phyloP scores from a whole-genome alignment of 2,888 invertebrate genomes.

The Oscheius sp. region DNA sequence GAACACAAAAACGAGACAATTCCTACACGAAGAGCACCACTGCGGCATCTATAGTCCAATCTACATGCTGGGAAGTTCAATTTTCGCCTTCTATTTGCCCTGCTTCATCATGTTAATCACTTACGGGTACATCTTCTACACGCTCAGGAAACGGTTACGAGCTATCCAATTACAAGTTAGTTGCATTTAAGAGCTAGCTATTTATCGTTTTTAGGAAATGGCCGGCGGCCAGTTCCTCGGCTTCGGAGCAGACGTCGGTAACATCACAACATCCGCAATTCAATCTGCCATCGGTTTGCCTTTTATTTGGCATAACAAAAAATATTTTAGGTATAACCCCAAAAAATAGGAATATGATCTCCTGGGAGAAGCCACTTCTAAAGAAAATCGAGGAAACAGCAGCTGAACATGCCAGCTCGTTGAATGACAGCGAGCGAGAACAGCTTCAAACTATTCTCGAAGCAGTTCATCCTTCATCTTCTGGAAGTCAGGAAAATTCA shows the following conservation, averaged over 20 bases:
- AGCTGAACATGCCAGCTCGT: conserved; percentile 67
- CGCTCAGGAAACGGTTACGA: conserved; percentile 70
- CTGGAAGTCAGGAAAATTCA: conserved; percentile 64
- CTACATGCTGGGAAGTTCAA: conserved; percentile 68
- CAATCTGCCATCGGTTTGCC: conserved; percentile 64
- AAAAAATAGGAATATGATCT: conserved; percentile 69
- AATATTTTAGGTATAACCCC: conserved; percentile 58
- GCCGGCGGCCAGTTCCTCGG: conserved; percentile 69
- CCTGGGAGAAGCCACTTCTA: conserved; percentile 69
- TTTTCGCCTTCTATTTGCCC: conserved; percentile 73
- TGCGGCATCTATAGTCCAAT: conserved; percentile 68
- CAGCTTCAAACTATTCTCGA: conserved; percentile 56
- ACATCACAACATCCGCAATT: conserved; percentile 68
- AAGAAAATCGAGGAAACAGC: conserved; percentile 69
- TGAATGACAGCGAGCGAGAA: conserved; percentile 68
- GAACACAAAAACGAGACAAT: conserved; percentile 58
- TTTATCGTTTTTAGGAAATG: conserved; percentile 57
- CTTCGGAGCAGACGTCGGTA: conserved; percentile 68
- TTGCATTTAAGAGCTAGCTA: neutral
- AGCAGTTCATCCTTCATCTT: conserved; percentile 62
- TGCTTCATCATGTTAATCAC: conserved; percentile 73
- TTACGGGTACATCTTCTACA: conserved; percentile 71
- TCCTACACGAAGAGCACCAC: conserved; percentile 63
- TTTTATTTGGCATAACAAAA: neutral
- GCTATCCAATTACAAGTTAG: conserved; percentile 68